Evolutionary conservation across 2,888 invertebrate genomes (phyloP), one percentile per base, ranked within the genome.

Genomic region (Cordylochernes scorpioides): DNA sequence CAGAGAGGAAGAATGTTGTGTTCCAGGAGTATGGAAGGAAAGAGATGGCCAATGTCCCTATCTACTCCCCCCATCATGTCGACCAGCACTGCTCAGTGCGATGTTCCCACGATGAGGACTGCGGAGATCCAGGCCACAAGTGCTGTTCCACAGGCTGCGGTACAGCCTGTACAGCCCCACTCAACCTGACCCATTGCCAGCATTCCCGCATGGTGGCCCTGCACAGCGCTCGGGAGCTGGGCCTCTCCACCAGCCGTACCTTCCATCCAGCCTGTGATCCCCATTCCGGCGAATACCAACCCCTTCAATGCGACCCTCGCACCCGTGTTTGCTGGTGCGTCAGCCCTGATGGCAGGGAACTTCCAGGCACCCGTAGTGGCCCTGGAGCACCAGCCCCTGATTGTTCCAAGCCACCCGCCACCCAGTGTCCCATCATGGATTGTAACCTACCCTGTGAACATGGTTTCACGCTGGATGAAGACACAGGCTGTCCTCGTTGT

Each of bases 101-200:
- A 45, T 78, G 78, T 41, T 65, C 65, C 30, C 65, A 65, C 1
- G 77, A 78, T 52, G 61, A 66, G 10, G 68, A 73, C 40, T 78
- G 78, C 45, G 64, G 63, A 3, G 62, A 64, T 0, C 32, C 16
- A 26, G 58, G 59, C 0, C 61, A 64, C 33, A 68, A 74, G 34
- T 78, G 78, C 52, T 78, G 78, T 47, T 72, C 74, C 1, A 78
- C 75, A 24, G 78, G 78, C 15, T 78, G 78, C 46, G 77, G 77
- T 1, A 75, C 77, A 1, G 68, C 71, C 42, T 77, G 78, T 48
- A 64, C 70, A 1, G 58, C 64, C 25, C 68, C 74, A 0, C 61
- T 71, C 19, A 60, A 72, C 40, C 65, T 69, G 41, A 70, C 74
- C 2, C 17, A 4, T 15, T 73, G 72, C 44, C 70, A 71, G 46